Base-by-base conservation (phyloP, 2,113 vertebrate genomes). In the Eudorcas thomsonii region DNA sequence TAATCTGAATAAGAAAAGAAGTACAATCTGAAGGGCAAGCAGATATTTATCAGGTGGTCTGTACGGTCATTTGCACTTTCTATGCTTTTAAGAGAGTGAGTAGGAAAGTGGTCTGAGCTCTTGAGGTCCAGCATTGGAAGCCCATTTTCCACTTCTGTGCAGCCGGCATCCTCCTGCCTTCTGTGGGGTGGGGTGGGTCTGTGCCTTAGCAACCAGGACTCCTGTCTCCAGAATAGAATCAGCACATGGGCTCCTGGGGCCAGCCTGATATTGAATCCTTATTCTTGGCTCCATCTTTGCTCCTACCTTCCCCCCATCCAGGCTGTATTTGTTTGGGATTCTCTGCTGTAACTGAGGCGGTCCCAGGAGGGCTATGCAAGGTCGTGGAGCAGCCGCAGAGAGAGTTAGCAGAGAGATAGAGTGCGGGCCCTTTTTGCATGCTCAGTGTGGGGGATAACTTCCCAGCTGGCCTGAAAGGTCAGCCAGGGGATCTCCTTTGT, bases 381-480 rank as follows among this genome's bases (percentile, higher is more conserved):
- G 81, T 64, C 43, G 10, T 17, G 57, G 21, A 67, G 55, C 7
- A 39, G 43, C 48, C 8, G 6, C 5, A 64, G 50, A 26, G 57
- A 26, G 85, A 59, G 60, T 13, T 13, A 5, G 45, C n/a, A 25
- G 33, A 25, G 33, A 57, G n/a, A 83, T 23, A 8, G 45, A 77
- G 62, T 0, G 2, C 1, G 2, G 50, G 67, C n/a, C 64, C 57
- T 92, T 30, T 94, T 90, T 91, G 95, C 71, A 16, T 84, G 83
- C 60, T 89, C 9, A 0, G 25, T 90, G 94, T 91, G 83, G 87
- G 62, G 36, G 50, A 43, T 36, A 13, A 43, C 93, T 96, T 88
- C 85, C 97, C 97, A 97, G 97, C 92, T 97, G 97, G 80, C 67
- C 60, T 52, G 60, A 95, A 92, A 97, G 96, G 89, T 98, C 96